Evolutionary conservation across 2,797 vertebrate genomes (phyloP).

Genomic region (Melanotaenia parkinsoni): DNA sequence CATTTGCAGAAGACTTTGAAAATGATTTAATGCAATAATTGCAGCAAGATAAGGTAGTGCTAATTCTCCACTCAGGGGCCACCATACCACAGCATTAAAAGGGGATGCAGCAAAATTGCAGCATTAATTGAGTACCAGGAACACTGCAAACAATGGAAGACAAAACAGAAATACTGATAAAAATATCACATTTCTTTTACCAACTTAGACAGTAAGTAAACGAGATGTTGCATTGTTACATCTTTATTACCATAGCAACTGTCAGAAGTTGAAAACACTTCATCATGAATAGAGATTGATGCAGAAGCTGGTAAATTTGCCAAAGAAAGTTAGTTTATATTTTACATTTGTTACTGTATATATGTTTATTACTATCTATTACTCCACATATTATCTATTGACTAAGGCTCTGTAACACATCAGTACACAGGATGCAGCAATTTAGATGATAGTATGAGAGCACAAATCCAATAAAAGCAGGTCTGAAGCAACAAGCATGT

Average conservation of each 20-base stretch:
- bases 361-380: too few species aligned
- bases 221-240: neutral
- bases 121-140: too few species aligned
- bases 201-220: too few species aligned
- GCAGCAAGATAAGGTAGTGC: too few species aligned
- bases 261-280: neutral
- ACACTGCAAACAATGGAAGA: too few species aligned
- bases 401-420: slow-evolving; percentile 6
- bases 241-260: neutral
- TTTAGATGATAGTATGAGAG: slow-evolving; percentile 24
- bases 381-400: slow-evolving; percentile 3
- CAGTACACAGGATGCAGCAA: slow-evolving; percentile 18
- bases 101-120: too few species aligned
- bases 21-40: neutral
- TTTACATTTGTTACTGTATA: neutral
- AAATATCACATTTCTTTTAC: too few species aligned
- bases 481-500: slow-evolving; percentile 43
- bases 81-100: too few species aligned
- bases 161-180: too few species aligned
- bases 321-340: neutral
- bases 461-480: slow-evolving; percentile 31
- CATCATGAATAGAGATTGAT: neutral
- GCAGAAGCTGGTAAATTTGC: neutral
- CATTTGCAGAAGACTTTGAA: too few species aligned
- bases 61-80: too few species aligned